Evolutionary conservation across 2,797 vertebrate genomes (phyloP), one percentile per base, ranked within the genome.

Genomic region (Tragopan temminckii): DNA sequence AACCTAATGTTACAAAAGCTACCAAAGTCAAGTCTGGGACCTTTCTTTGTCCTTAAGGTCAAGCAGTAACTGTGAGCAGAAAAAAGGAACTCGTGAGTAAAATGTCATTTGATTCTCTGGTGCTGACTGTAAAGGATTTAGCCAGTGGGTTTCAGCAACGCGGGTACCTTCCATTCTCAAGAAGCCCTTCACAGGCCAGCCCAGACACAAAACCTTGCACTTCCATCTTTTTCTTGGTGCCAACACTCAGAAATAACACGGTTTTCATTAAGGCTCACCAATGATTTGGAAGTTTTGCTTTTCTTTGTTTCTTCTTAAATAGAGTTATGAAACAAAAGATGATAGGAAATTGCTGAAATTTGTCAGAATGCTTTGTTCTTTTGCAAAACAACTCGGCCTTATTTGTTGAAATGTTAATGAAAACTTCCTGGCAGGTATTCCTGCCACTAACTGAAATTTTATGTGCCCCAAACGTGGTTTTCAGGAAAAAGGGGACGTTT

Each of bases 291-390:
- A 89, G 57, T 66, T 92, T 86, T 77, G 36, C 70, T 55, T 74
- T 68, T 82, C 88, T 96, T 95, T 94, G 88, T 95, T 95, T 88
- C 68, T 46, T 33, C 20, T 88, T 92, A 58, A 72, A 72, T 72
- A 71, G 62, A 66, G 91, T 94, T 89, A 89, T 48, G 93, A 94
- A 96, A 96, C 88, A 93, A 90, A 90, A 96, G 68, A 90, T 45
- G 52, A 94, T 78, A 82, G 70, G 46, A 84, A 88, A 92, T 81
- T 11, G 68, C 71, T 91, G 90, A 92, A 90, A 90, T 82, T 79
- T 80, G 57, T 85, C 83, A 80, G 71, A 88, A 91, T 64, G 58
- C 70, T 96, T 93, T 82, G 88, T 95, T 93, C 88, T 94, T 93
- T 80, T 86, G 90, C 84, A 86, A 91, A 90, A 89, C 80, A 76